Evolutionary conservation across 2,888 invertebrate species (phyloP).

Genomic region (Hesperia comma): DNA sequence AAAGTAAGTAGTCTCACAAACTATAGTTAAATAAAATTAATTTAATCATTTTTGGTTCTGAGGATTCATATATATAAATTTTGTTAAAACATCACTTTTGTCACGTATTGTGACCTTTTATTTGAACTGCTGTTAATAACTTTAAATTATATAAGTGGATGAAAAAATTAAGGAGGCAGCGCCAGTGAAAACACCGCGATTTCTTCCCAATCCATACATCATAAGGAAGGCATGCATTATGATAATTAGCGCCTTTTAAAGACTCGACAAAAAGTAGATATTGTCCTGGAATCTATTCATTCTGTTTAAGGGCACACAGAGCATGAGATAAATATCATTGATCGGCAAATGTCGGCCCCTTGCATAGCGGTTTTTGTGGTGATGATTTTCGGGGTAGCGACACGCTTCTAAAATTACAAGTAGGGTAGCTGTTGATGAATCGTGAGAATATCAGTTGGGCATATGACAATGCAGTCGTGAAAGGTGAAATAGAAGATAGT

Average conservation of each 20-base stretch:
- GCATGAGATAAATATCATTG: slow-evolving; percentile 71
- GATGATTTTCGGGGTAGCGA: slow-evolving; percentile 20
- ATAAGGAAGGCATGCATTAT: slow-evolving; percentile 50
- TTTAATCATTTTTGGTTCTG: no score
- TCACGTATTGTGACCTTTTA: no score
- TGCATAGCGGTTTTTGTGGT: slow-evolving; percentile 45
- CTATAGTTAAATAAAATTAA: no score
- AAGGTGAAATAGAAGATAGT: background rate
- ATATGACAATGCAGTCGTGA: background rate
- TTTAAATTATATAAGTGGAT: background rate
- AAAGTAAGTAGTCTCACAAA: no score
- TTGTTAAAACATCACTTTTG: no score
- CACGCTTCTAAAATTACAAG: slow-evolving; percentile 31
- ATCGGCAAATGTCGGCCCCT: slow-evolving; percentile 62
- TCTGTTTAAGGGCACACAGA: slow-evolving; percentile 78
- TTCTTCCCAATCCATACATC: slow-evolving; percentile 19
- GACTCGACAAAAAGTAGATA: slow-evolving; percentile 58
- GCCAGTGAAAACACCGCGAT: background rate
- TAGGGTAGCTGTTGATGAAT: slow-evolving; percentile 21
- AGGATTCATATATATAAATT: no score
- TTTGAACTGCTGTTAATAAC: background rate
- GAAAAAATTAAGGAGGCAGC: background rate
- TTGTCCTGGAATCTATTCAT: slow-evolving; percentile 69
- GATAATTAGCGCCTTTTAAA: slow-evolving; percentile 69
- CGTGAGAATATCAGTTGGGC: slow-evolving; percentile 21